Percentiles rank a stretch among this genome's conserved stretches.
Evolutionary conservation across 2,113 vertebrate genomes (phyloP).

Genomic region (Burhinus bistriatus): DNA sequence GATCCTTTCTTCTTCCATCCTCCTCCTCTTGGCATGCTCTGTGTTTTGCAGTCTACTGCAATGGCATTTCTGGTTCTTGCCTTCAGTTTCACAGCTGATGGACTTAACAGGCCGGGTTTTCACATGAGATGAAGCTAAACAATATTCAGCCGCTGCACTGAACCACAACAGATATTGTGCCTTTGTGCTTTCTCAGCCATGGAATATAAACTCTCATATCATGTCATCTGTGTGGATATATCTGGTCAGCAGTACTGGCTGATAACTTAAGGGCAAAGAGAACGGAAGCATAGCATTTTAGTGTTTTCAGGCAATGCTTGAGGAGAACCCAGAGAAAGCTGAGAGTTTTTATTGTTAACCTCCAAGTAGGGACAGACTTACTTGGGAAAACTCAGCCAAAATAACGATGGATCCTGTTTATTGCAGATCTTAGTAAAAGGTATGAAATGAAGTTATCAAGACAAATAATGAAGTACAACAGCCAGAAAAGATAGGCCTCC

Average conservation of each 20-base stretch:
- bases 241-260: not conserved
- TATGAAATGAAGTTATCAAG: not conserved
- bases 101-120: not conserved
- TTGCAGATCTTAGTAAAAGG: not conserved
- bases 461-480: not conserved
- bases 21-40: not conserved
- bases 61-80: not conserved
- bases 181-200: not conserved
- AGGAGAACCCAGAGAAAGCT: not conserved
- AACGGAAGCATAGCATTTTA: not conserved
- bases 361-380: not conserved
- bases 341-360: not conserved
- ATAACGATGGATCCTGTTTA: not conserved
- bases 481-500: not conserved
- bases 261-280: not conserved
- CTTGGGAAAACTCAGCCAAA: not conserved
- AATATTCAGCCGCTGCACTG: not conserved
- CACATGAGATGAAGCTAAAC: not conserved
- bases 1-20: not conserved
- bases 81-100: not conserved
- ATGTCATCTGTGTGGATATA: not conserved
- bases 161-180: not conserved
- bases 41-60: not conserved
- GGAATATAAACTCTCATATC: not conserved
- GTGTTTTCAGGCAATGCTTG: not conserved